phyloP scores from a whole-genome alignment of 2,113 vertebrate genomes.

The Camelus dromedarius region DNA sequence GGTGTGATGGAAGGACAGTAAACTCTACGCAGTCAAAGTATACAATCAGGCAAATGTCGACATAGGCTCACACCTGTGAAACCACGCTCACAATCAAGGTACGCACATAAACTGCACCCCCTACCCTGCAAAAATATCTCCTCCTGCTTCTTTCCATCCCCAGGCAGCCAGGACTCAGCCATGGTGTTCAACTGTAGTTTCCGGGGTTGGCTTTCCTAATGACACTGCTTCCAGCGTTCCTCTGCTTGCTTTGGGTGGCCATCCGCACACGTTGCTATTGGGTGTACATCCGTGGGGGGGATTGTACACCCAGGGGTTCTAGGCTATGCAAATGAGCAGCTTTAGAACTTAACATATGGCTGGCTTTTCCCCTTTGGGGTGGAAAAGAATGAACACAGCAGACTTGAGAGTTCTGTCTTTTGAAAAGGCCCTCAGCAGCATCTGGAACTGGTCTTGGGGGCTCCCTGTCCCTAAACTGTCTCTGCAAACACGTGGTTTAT shows the following conservation, averaged over 20 bases:
- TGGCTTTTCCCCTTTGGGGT: not conserved
- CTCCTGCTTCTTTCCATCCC: not conserved
- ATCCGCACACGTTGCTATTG: not conserved
- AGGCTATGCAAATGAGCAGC: not conserved
- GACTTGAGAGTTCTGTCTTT: not conserved
- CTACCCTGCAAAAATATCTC: not conserved
- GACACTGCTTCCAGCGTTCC: not conserved
- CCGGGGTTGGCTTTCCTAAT: not conserved
- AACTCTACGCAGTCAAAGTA: not conserved
- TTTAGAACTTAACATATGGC: too few species aligned
- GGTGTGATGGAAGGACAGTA: not conserved
- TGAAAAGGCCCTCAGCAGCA: fast-evolving
- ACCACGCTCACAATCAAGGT: not conserved
- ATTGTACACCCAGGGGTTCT: not conserved
- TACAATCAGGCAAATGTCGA: not conserved
- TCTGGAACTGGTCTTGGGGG: not conserved
- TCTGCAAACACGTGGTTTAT: not conserved
- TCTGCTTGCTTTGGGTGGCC: too few species aligned
- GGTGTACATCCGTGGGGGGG: fast-evolving
- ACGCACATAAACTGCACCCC: not conserved
- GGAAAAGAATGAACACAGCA: not conserved
- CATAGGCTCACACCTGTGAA: not conserved
- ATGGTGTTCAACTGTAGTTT: not conserved
- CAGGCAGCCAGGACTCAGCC: not conserved
- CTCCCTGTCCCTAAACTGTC: not conserved